Conservation (phyloP, 2,797 vertebrate genomes). For the Denticeps clupeoides region DNA sequence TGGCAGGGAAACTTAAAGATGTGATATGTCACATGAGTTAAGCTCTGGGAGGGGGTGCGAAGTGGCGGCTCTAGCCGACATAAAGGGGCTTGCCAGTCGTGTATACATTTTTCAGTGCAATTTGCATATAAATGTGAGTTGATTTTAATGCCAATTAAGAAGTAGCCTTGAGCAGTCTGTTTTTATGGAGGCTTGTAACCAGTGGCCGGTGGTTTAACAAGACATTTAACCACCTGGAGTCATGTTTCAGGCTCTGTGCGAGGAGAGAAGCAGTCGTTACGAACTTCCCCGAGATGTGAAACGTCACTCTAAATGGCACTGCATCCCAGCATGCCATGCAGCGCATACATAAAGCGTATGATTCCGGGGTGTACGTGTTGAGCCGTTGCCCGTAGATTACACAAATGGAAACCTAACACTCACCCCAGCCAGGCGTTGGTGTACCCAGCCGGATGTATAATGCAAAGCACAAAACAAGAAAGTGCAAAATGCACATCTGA, state of each 20-base stretch:
- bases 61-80: constrained; percentile 4
- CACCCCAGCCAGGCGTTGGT: constrained; percentile 9
- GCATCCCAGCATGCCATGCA: constrained; percentile 21
- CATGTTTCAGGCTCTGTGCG: constrained; percentile 10
- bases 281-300: constrained; percentile 14
- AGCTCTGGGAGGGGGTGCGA: constrained; percentile 4
- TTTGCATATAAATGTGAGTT: constrained; percentile 46
- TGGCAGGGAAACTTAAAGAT: constrained; percentile 13
- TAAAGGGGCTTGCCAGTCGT: constrained; percentile 17
- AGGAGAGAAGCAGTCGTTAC: constrained; percentile 13
- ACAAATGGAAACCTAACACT: constrained; percentile 13
- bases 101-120: constrained; percentile 19
- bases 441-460: constrained; percentile 21
- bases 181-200: constrained; percentile 43
- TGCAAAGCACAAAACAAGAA: constrained; percentile 24
- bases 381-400: constrained; percentile 20
- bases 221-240: constrained; percentile 28
- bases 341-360: constrained; percentile 13
- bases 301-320: constrained; percentile 24
- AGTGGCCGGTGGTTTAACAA: constrained; percentile 28
- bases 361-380: constrained; percentile 13
- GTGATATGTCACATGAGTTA: constrained; percentile 15
- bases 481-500: constrained; percentile 11
- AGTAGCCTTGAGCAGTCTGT: constrained; percentile 36
- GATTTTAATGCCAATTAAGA: constrained; percentile 47